Conservation (phyloP, 2,797 vertebrate genomes). For the Odontamblyopus lacepedii region DNA sequence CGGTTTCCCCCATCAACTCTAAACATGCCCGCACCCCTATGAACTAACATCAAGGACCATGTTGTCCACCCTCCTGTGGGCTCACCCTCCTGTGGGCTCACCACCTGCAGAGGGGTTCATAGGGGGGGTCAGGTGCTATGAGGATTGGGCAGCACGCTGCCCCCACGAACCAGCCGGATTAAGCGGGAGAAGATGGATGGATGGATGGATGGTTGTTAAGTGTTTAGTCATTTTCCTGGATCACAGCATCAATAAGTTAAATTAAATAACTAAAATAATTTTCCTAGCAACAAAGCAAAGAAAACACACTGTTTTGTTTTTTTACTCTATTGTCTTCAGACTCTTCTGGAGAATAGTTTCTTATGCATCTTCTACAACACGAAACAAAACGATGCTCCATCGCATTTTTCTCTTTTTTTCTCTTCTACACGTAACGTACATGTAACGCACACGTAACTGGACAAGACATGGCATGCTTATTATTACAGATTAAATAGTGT, state of each 20-base stretch:
- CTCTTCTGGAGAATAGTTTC: background rate
- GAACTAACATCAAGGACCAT: too few species aligned
- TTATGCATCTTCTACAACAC: background rate
- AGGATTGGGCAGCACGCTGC: too few species aligned
- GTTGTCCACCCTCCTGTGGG: too few species aligned
- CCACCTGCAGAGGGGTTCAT: too few species aligned
- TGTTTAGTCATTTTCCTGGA: background rate
- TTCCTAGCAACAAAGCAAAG: background rate
- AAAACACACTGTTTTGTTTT: constrained; percentile 10
- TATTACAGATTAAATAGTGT: background rate
- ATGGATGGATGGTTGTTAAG: background rate
- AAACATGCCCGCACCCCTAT: too few species aligned
- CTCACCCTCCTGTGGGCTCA: too few species aligned
- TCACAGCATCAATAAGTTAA: background rate
- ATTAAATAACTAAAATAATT: background rate
- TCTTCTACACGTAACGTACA: background rate
- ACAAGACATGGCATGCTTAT: background rate
- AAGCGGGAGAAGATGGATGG: too few species aligned
- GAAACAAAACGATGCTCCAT: too few species aligned
- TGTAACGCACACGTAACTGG: background rate
- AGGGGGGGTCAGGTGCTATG: too few species aligned
- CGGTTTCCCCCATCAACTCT: too few species aligned
- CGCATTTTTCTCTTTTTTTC: background rate
- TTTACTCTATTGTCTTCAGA: background rate
- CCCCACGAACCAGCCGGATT: too few species aligned